Base-by-base conservation (phyloP, 2,113 vertebrate genomes). In the Tringa solitaria region DNA sequence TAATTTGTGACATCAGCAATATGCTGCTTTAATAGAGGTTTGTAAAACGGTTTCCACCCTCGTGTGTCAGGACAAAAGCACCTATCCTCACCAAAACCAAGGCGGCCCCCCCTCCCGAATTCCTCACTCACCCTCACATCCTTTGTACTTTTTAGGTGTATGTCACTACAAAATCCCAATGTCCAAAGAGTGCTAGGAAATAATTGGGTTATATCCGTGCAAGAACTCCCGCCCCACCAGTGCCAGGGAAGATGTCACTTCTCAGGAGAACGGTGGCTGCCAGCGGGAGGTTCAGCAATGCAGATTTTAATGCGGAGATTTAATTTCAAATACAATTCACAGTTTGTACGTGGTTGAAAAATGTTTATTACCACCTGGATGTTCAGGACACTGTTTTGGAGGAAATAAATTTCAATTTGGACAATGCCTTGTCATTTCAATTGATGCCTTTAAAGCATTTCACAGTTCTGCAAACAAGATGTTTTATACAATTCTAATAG, bases 281-380 rank as follows among this genome's bases (percentile, higher is more conserved):
- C 90, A 85, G 95, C 7, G 0, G 93, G 97, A 91, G 89, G 93
- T 8, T 95, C 91, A 39, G 65, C 48, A 65, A 96, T 94, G 96
- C 90, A 96, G 95, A 95, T 97, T 98, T 97, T 96, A 96, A 97
- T 89, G 90, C 9, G 35, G 91, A 75, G 95, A 97, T 88, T 93
- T 94, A 97, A 97, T 98, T 97, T 96, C 90, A 93, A 97, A 87
- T 68, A 87, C 94, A 95, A 92, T 97, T 97, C 93, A 70, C 94
- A 97, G 96, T 96, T 96, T 95, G 84, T 43, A 54, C 10, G 2
- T 2, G 16, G 83, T 14, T 82, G 94, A 93, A 97, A 98, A 97
- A 92, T 86, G 91, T 88, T 96, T 95, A 83, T 95, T 79, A 28
- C 87, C 33, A 84, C 95, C 30, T 69, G 87, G 84, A 94, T 81